Percentiles rank a stretch among this genome's conserved stretches.
phyloP scores from a whole-genome alignment of 2,888 invertebrate species.

The Nephrotoma appendiculata region DNA sequence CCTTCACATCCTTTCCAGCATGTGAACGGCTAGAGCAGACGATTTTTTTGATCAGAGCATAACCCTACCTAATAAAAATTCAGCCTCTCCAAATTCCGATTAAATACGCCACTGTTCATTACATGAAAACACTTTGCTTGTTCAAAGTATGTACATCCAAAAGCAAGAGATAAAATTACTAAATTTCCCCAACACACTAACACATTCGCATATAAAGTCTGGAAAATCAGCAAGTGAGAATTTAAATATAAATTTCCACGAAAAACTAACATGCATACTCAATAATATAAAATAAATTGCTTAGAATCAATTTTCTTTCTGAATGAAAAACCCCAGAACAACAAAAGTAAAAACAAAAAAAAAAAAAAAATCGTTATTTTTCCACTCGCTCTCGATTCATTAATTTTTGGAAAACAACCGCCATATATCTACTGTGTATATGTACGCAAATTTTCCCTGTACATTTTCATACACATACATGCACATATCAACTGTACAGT shows the following conservation, averaged over 20 bases:
- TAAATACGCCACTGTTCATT: not conserved
- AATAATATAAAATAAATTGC: not conserved
- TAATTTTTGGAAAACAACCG: not conserved
- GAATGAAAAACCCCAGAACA: not conserved
- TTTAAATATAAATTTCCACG: not conserved
- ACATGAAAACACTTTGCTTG: not conserved
- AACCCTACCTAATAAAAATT: no score
- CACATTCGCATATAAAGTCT: not conserved
- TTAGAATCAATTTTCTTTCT: not conserved
- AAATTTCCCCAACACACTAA: not conserved
- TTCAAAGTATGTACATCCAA: not conserved
- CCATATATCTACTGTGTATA: not conserved
- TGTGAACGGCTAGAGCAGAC: no score
- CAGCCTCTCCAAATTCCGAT: not conserved
- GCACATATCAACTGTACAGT: not conserved
- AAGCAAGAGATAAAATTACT: not conserved
- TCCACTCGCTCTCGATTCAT: not conserved
- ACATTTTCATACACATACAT: not conserved
- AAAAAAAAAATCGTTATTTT: not conserved
- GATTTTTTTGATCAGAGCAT: no score
- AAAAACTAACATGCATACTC: not conserved
- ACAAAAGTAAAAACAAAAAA: not conserved
- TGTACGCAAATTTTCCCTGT: not conserved
- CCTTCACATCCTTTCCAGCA: no score
- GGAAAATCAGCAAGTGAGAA: not conserved